Base-by-base conservation (phyloP, 2,888 invertebrate genomes). In the Cataglyphis cursor region DNA sequence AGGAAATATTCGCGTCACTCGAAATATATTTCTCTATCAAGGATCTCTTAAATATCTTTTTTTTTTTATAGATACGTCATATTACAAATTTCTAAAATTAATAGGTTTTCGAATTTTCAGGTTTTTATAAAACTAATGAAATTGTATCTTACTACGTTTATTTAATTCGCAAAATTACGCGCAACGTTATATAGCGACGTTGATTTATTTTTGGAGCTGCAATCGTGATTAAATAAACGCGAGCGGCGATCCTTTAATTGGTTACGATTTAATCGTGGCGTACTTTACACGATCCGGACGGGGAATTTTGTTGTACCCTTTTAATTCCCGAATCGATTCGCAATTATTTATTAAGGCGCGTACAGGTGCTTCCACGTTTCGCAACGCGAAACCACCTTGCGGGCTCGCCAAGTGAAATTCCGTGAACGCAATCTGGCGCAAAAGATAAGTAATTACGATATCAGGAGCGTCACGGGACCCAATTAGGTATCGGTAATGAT, bases 401-500 rank as follows among this genome's bases (percentile, higher is more conserved):
- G 57, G 38, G 8, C 48, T 59, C n/a, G 10, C 44, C 38, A 31
- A 31, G 66, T 35, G 59, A 87, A 81, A 82, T 75, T 82, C 75
- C 65, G 44, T 44, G 41, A 66, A 21, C 31, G 59, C 80, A 59
- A 57, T 64, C 57, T 61, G 72, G 51, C 48, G 73, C 65, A 65
- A 21, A 54, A 62, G 62, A 48, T 54, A 80, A 64, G 83, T 85
- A 87, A 89, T 87, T 85, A 89, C 78, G 82, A 88, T 88, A 83
- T 51, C 82, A 65, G 70, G 59, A 81, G 83, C 75, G 76, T 88
- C 83, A 87, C 84, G 81, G 31, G 74, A 62, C 18, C 82, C 88
- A 82, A 87, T 89, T 86, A 84, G 84, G 82, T 54, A 82, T 31
- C 81, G 87, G 72, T 85, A 86, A 88, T 88, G 61, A 76, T 66